Evolutionary conservation across 53 echinoderm and acorn worm species (phyloP), one percentile per base, ranked within the genome.

Genomic region (Patiria pectinifera): DNA sequence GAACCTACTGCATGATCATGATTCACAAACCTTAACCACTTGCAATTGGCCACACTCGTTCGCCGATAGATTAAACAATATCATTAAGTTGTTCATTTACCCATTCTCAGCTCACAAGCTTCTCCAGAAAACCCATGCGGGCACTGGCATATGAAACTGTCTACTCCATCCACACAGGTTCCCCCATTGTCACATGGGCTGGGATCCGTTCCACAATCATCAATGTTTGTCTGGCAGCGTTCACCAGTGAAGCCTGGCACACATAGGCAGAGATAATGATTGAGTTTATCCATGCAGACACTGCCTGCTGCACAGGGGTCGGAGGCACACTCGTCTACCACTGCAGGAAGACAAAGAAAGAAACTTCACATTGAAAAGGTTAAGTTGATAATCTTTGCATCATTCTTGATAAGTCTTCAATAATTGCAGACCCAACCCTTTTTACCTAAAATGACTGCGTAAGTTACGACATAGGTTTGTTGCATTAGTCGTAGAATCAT

Each of bases 141-240:
- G 23, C 95, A 95, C 12, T 25, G 45, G 59, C 94, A 94, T 12
- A 70, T 70, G 76, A 84, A 95, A 60, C 59, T 86, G 19, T 23
- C 89, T 48, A 92, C 47, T 7, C 84, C 89, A 71, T 95, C 95
- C 58, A 76, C 69, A 58, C 95, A 95, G 13, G 89, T 90, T 45
- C 89, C 95, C 22, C 89, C 95, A 60, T 95, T 92, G 58, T 92
- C 84, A 45, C 95, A 95, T 12, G 91, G 94, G 5, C 83, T 19
- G 7, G 83, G 53, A 4, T 25, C 74, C 25, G 72, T 84, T 21
- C 87, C 87, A 53, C 53, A 53, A 6, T 53, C 6, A 35, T 35
- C 35, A 3, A 89, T 83, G 79, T 95, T 95, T 79, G 83, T 81
- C 66, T 78, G 48, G 45, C 95, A 95, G n/a, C 83, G 83, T 16